phyloP scores from a whole-genome alignment of 2,888 invertebrate genomes.

The Lissocephala sabroskyi region DNA sequence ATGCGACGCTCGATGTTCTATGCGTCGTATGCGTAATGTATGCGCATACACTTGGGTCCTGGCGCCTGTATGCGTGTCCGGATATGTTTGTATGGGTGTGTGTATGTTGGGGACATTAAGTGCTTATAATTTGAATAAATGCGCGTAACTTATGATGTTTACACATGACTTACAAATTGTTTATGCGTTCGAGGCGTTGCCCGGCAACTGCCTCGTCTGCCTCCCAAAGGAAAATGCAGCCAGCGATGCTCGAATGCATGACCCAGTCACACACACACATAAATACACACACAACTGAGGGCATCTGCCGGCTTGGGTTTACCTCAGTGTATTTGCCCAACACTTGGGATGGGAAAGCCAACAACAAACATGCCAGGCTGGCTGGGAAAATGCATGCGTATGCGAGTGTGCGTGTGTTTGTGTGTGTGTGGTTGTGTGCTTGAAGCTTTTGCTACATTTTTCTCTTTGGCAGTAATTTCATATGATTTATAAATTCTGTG shows the following conservation, averaged over 20 bases:
- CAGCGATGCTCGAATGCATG: conserved; percentile 7
- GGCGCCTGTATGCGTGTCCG: conserved; percentile 18
- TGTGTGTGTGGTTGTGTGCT: not conserved
- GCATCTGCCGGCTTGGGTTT: not conserved
- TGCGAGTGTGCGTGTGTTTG: not conserved
- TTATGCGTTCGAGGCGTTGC: conserved; percentile 39
- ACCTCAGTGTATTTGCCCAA: conserved; percentile 49
- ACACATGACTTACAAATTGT: conserved; percentile 67
- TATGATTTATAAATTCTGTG: conserved; percentile 3
- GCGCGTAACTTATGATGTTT: conserved; percentile 62
- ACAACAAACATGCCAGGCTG: conserved; percentile 3
- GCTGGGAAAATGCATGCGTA: not conserved
- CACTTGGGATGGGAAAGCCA: conserved; percentile 30
- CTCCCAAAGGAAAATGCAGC: conserved; percentile 2
- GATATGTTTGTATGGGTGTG: not conserved
- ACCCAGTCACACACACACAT: conserved; percentile 8
- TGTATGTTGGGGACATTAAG: conserved; percentile 43
- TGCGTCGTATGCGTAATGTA: conserved; percentile 50
- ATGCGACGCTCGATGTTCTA: not conserved
- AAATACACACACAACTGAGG: not conserved
- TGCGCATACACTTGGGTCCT: conserved; percentile 27
- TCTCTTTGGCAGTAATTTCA: not conserved
- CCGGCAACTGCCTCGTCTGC: no score
- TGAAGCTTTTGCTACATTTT: not conserved
- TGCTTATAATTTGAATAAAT: conserved; percentile 59